Conservation (phyloP, 2,797 vertebrate species). For the Micropoecilia bifurca region DNA sequence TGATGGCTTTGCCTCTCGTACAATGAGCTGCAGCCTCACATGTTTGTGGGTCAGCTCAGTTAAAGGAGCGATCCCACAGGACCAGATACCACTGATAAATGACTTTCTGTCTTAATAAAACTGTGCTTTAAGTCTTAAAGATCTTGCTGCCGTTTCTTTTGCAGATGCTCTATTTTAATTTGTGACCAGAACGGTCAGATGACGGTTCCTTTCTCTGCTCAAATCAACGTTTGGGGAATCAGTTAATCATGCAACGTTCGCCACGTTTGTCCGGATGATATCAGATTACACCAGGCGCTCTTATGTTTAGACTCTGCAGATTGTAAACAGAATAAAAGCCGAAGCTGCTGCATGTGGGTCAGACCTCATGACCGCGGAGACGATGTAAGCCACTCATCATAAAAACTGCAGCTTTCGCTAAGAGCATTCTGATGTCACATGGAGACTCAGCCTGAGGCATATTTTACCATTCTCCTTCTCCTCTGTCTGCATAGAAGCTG, state of each 20-base stretch:
- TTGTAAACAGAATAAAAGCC: constrained; percentile 13
- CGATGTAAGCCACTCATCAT: constrained; percentile 59
- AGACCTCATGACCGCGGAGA: constrained; percentile 24
- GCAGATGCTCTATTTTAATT: neutral
- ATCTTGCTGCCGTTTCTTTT: neutral
- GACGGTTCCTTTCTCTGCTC: neutral
- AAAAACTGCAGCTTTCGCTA: constrained; percentile 12
- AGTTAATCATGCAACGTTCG: constrained; percentile 18
- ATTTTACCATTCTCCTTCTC: constrained; percentile 9
- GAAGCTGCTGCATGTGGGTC: constrained; percentile 49
- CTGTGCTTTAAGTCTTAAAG: neutral
- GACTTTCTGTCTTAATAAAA: neutral
- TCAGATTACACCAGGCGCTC: constrained; percentile 26
- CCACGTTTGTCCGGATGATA: constrained; percentile 19
- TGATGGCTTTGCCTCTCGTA: neutral
- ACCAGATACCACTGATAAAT: neutral
- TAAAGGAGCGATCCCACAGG: neutral
- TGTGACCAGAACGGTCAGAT: neutral
- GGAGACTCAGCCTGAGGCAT: constrained; percentile 17
- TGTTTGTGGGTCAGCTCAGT: neutral
- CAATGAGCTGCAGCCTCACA: neutral
- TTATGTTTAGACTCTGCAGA: constrained; percentile 30
- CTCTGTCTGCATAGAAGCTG: constrained; percentile 15
- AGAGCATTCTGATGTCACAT: constrained; percentile 12
- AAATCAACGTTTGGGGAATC: neutral